These are phyloP conservation scores for Papilio xuthus DNA, from an alignment of 1,140 invertebrate species.

Conservation along the genomic window DNA sequence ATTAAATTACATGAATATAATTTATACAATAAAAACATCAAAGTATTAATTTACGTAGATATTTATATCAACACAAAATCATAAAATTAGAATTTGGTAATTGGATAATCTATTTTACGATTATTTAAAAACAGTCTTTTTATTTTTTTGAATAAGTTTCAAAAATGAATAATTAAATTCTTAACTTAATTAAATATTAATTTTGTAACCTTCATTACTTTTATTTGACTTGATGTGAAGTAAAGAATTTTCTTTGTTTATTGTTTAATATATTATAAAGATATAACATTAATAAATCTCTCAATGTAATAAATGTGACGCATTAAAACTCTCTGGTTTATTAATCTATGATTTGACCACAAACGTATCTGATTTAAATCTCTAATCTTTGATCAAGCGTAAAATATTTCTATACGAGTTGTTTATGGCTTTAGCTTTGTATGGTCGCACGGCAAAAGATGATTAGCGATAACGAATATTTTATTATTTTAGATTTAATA, in stretches of 20 bases:
- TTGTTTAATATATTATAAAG: background rate
- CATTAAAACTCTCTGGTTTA: background rate
- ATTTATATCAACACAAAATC: background rate
- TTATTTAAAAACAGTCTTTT: background rate
- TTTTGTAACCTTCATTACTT: background rate
- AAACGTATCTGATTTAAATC: slow-evolving; percentile 2
- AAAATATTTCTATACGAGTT: slow-evolving; percentile 7
- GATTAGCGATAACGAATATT: background rate
- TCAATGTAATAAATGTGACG: slow-evolving; percentile 12
- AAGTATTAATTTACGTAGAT: background rate
- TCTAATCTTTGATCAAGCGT: background rate
- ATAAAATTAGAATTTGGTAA: background rate
- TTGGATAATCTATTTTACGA: background rate
- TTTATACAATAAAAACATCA: too few species aligned
- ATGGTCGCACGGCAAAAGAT: background rate
- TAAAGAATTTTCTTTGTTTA: background rate
- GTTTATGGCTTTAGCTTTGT: slow-evolving; percentile 8
- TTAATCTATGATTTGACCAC: slow-evolving; percentile 14
- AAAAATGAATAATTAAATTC: background rate
- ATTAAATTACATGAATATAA: too few species aligned
- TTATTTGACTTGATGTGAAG: background rate
- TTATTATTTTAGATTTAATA: background rate
- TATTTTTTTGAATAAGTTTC: background rate
- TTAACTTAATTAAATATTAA: background rate
- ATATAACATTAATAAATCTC: slow-evolving; percentile 10